A percentile compares a stretch with the other conserved stretches of the same genome.
Evolutionary conservation across 2,113 vertebrate genomes (phyloP).

Genomic region (Bucco capensis): DNA sequence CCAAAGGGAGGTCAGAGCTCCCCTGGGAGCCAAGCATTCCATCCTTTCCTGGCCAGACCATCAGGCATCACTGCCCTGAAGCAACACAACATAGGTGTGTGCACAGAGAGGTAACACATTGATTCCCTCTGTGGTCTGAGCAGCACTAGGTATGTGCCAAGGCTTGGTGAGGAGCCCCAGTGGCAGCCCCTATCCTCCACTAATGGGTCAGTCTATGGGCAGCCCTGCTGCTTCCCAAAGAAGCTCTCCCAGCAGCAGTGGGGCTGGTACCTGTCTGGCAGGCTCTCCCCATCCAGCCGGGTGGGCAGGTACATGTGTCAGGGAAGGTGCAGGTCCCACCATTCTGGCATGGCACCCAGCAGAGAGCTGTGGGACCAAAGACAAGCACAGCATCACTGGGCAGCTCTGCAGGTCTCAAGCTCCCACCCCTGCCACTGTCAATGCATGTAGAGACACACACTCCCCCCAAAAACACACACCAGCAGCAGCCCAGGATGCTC

Average conservation of each 20-base stretch:
- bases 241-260: neutral
- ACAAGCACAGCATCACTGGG: neutral
- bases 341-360: conserved; percentile 78
- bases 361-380: conserved; percentile 72
- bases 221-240: neutral
- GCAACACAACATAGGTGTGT: fast-evolving
- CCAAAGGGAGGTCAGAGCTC: neutral
- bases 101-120: neutral
- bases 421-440: too few species aligned
- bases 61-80: neutral
- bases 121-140: neutral
- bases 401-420: neutral
- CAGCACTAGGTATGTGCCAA: neutral
- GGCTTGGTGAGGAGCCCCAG: neutral
- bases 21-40: neutral
- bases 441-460: fast-evolving
- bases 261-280: conserved; percentile 83
- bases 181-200: neutral
- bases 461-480: neutral
- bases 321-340: conserved; percentile 81
- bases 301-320: conserved; percentile 76
- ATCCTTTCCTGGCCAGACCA: neutral
- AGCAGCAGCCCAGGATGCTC: neutral
- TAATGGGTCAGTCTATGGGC: neutral
- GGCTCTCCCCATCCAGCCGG: conserved; percentile 79